Conservation (phyloP, 92 coral and sea anemone species). For the Porites evermanni region DNA sequence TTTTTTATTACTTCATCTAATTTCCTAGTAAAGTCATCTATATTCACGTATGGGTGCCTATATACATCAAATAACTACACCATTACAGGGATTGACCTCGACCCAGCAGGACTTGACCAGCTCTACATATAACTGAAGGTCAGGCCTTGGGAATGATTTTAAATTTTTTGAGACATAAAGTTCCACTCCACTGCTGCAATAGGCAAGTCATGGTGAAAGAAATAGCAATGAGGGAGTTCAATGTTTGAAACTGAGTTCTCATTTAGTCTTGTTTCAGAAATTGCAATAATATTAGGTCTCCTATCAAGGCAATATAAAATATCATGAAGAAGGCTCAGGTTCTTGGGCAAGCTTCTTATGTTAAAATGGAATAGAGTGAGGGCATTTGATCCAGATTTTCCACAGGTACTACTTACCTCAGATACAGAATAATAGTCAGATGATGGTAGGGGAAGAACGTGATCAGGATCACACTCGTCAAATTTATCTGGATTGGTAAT, state of each 20-base stretch:
- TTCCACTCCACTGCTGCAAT: constrained; percentile 52
- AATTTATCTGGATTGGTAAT: not conserved
- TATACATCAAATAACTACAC: constrained; percentile 38
- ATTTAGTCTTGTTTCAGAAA: constrained; percentile 62
- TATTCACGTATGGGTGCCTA: constrained; percentile 39
- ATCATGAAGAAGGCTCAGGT: constrained; percentile 14
- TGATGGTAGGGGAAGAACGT: not conserved
- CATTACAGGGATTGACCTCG: constrained; percentile 29
- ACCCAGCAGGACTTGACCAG: constrained; percentile 60
- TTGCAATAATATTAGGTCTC: constrained; percentile 46
- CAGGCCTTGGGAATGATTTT: constrained; percentile 52
- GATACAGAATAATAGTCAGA: not conserved
- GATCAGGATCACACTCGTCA: not conserved
- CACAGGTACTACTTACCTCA: not conserved
- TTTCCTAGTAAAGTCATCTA: not conserved
- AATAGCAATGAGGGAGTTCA: constrained; percentile 18
- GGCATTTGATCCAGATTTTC: not conserved
- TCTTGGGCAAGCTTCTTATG: constrained; percentile 58
- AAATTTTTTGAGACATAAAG: constrained; percentile 25
- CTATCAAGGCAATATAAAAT: not conserved
- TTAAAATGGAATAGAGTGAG: constrained; percentile 45
- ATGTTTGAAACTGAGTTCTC: constrained; percentile 35
- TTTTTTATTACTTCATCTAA: constrained; percentile 24
- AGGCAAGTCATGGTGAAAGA: constrained; percentile 30
- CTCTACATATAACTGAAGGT: constrained; percentile 34